phyloP scores from a whole-genome alignment of 2,888 invertebrate species.

The Tholera decimalis region DNA sequence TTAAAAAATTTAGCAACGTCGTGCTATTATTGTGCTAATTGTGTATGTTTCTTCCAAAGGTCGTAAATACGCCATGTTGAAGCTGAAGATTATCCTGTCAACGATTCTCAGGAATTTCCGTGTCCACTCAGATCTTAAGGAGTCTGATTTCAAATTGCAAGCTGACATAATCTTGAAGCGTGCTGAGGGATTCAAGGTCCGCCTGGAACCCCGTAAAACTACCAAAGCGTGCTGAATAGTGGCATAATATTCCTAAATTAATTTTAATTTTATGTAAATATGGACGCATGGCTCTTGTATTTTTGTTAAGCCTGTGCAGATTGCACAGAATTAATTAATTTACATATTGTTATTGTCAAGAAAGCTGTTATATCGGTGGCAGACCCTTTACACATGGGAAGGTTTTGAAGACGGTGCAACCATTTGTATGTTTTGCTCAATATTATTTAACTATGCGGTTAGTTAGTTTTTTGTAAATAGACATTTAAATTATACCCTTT shows the following conservation, averaged over 20 bases:
- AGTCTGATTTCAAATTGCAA: slow-evolving; percentile 94
- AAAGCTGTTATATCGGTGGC: slow-evolving; percentile 78
- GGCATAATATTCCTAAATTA: slow-evolving; percentile 49
- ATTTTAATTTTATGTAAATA: slow-evolving; percentile 52
- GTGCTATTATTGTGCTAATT: slow-evolving; percentile 7
- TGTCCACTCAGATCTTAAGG: slow-evolving; percentile 93
- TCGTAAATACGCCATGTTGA: slow-evolving; percentile 95
- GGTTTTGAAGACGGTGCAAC: slow-evolving; percentile 65
- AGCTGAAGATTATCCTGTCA: slow-evolving; percentile 94
- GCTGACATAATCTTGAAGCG: slow-evolving; percentile 95
- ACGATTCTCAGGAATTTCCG: slow-evolving; percentile 94
- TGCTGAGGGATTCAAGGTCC: slow-evolving; percentile 94
- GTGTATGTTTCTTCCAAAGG: slow-evolving; percentile 86
- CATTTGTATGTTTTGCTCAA: slow-evolving; percentile 75
- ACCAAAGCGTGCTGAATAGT: slow-evolving; percentile 79
- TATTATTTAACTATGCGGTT: slow-evolving; percentile 66
- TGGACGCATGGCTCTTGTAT: slow-evolving; percentile 51
- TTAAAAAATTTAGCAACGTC: background rate
- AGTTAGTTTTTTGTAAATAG: slow-evolving; percentile 79
- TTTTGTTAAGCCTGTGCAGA: slow-evolving; percentile 72
- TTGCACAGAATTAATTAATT: slow-evolving; percentile 80
- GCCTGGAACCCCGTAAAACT: slow-evolving; percentile 92
- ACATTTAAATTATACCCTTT: slow-evolving; percentile 73
- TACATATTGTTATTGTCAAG: slow-evolving; percentile 66
- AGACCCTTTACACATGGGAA: slow-evolving; percentile 72